Conservation (phyloP, 2,888 invertebrate species). For the Lithophane socia region DNA sequence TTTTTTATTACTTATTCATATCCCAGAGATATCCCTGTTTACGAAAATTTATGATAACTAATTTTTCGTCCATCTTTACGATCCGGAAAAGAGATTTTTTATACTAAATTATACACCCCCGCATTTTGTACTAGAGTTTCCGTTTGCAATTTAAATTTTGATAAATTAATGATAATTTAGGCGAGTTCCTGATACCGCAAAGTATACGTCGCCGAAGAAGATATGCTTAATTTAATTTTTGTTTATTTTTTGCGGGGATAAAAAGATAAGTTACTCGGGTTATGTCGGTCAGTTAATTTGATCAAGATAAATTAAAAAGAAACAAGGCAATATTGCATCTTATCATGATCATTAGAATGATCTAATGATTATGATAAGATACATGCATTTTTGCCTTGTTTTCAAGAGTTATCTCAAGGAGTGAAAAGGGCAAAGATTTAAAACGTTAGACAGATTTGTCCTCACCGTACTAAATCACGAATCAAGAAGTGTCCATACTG, state of each 20-base stretch:
- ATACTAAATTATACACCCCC: constrained; percentile 67
- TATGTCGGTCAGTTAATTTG: constrained; percentile 7
- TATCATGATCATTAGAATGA: no score
- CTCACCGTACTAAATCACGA: not conserved
- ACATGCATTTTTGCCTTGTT: no score
- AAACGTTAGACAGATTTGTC: not conserved
- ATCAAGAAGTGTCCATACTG: not conserved
- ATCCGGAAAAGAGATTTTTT: constrained; percentile 51
- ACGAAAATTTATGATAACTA: constrained; percentile 76
- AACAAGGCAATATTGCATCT: not conserved
- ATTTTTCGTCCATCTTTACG: constrained; percentile 68
- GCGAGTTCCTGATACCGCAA: constrained; percentile 40
- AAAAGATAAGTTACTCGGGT: not conserved
- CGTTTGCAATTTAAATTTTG: constrained; percentile 64
- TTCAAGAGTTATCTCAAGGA: not conserved
- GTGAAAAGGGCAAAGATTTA: not conserved
- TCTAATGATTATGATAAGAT: no score
- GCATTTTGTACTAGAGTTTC: constrained; percentile 34
- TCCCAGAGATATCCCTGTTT: constrained; percentile 65
- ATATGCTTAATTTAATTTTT: constrained; percentile 12
- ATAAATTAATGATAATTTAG: constrained; percentile 60
- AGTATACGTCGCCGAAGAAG: constrained; percentile 21
- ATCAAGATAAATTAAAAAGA: not conserved
- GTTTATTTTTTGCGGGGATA: not conserved
- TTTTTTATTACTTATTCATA: constrained; percentile 70